Evolutionary conservation across 2,888 invertebrate species (phyloP), one percentile per base, ranked within the genome.

Genomic region (Limnephilus auricula): DNA sequence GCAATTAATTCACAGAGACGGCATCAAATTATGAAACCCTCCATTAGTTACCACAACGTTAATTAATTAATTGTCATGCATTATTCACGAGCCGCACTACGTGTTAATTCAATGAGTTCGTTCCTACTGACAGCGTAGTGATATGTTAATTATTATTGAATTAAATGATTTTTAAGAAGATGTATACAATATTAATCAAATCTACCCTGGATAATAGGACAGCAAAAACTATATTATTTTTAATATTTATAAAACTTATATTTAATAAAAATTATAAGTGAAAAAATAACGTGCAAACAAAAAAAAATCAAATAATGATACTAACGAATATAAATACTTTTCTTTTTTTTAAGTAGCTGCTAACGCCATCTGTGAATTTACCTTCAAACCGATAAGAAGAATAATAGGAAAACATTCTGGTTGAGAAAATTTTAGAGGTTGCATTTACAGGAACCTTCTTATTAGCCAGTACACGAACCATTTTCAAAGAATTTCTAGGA

Each of bases 1-100:
- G 34, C 87, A 78, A 87, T 87, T 87, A 87, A 87, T 87, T 87
- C 87, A 37, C 25, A 87, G 32, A 87, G 87, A 87, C 78, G 87
- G 65, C 87, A 34, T 87, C 78, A 87, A 37, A 85, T 40, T 87
- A 34, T 87, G 30, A 87, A 65, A 87, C 87, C 87, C 87, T 65
- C 87, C 65, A 87, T 87, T 87, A 65, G 65, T 25, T 65, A 87
- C 87, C 34, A 9, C 32, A 9, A 18, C 87, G 25, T 78, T 87
- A 87, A 87, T 87, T 32, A 50, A 65, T 87, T 78, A 87, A 78
- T 87, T 50, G 34, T 65, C 65, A 78, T 87, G 37, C 78, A 87
- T 87, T 78, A 87, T 87, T 87, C 87, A 87, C 30, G 25, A 65
- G 65, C 65, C 65, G n/a, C 65, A 25, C 65, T 65, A 65, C n/a